A percentile compares a stretch with the other conserved stretches of the same genome.
Conservation (phyloP, 2,888 invertebrate species). For the Cremastinae sp. region DNA sequence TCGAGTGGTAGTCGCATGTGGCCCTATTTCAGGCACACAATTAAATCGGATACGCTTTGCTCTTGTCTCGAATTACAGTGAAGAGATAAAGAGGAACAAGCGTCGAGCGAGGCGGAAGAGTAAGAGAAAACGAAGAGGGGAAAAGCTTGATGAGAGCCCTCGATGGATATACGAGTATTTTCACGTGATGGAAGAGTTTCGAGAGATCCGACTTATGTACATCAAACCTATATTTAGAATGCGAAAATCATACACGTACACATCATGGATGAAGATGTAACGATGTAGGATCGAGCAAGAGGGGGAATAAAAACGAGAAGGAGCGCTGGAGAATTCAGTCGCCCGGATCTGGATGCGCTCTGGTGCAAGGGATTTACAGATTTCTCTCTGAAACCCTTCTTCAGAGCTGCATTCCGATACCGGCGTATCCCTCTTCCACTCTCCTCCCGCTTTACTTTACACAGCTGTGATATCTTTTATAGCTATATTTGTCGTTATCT, state of each 20-base stretch:
- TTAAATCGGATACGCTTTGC: constrained; percentile 18
- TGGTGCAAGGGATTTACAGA: constrained; percentile 52
- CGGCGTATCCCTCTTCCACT: background rate
- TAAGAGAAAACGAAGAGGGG: constrained; percentile 1
- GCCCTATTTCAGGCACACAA: constrained; percentile 1
- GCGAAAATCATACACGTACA: background rate
- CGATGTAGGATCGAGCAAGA: constrained; percentile 12
- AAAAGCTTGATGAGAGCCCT: background rate
- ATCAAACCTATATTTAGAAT: background rate
- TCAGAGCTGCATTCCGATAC: constrained; percentile 12
- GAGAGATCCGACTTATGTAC: constrained; percentile 1
- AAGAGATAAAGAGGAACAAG: background rate
- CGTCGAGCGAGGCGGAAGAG: background rate
- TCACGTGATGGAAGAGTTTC: constrained; percentile 33
- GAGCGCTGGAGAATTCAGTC: constrained; percentile 39
- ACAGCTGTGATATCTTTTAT: constrained; percentile 15
- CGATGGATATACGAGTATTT: constrained; percentile 21
- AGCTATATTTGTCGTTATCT: constrained; percentile 47
- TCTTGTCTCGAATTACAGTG: constrained; percentile 4
- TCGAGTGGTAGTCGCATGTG: background rate
- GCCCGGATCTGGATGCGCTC: constrained; percentile 33
- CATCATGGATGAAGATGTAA: constrained; percentile 37
- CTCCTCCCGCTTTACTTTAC: background rate
- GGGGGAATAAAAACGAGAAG: constrained; percentile 1
- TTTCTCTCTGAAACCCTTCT: constrained; percentile 39